Percentiles rank a stretch among this genome's conserved stretches.
phyloP scores from a whole-genome alignment of 2,113 vertebrate genomes.

The Rhabdornis inornatus region DNA sequence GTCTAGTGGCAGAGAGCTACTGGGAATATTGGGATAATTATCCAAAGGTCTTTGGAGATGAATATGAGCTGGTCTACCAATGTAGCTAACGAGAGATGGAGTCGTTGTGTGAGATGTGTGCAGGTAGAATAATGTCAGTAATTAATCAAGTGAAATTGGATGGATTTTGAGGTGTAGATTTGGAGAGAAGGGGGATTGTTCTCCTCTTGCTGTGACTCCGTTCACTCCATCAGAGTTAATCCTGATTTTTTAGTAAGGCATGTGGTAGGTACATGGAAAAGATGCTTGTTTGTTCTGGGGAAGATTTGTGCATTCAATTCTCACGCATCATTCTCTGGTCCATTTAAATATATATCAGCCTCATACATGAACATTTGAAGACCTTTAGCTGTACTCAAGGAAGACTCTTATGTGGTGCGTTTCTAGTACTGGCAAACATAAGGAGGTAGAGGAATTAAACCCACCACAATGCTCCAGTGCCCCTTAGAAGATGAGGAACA shows the following conservation, averaged over 20 bases:
- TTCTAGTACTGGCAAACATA: slow-evolving; percentile 55
- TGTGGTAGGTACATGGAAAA: not conserved
- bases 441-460: slow-evolving; percentile 58
- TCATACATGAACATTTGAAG: slow-evolving; percentile 57
- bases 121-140: not conserved
- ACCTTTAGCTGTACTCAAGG: slow-evolving; percentile 49
- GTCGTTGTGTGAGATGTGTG: not conserved
- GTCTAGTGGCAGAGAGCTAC: slow-evolving; percentile 8
- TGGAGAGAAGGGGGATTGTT: not conserved
- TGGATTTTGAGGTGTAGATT: not conserved
- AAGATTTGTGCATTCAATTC: slow-evolving; percentile 17
- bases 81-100: not conserved
- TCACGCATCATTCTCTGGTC: slow-evolving; percentile 47
- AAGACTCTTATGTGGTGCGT: slow-evolving; percentile 21
- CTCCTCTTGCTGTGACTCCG: not conserved
- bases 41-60: not conserved
- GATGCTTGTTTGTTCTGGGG: not conserved
- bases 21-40: not conserved
- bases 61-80: not conserved
- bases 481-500: slow-evolving; percentile 65
- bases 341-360: slow-evolving; percentile 42
- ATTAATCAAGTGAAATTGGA: not conserved
- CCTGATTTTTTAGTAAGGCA: not conserved
- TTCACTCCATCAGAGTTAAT: not conserved
- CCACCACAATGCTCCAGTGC: slow-evolving; percentile 32